Percentiles rank a stretch among this genome's conserved stretches.
These are phyloP conservation scores for Trachelus tabidus DNA, from an alignment of 2,888 invertebrate genomes.

Conservation along the genomic window DNA sequence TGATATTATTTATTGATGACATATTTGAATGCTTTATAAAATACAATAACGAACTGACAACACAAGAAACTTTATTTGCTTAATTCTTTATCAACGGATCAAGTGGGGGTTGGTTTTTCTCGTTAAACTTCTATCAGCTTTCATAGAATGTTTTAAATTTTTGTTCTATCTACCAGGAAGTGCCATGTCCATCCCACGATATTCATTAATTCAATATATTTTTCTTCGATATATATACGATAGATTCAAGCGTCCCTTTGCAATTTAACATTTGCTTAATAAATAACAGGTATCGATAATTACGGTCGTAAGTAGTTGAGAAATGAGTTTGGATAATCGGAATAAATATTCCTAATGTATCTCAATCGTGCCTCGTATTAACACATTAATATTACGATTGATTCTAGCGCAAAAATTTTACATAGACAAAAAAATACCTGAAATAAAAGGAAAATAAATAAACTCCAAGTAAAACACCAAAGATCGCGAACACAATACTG, in stretches of 20 bases:
- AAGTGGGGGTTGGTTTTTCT: not conserved
- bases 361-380: not conserved
- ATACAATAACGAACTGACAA: slow-evolving; percentile 11
- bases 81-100: not conserved
- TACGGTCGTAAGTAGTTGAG: not conserved
- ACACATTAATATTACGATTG: not conserved
- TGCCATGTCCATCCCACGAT: not conserved
- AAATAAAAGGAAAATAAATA: not conserved
- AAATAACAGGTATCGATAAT: not conserved
- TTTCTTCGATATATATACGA: not conserved
- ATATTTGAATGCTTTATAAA: slow-evolving; percentile 15
- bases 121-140: not conserved
- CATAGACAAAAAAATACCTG: not conserved
- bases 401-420: not conserved
- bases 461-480: not conserved
- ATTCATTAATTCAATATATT: not conserved
- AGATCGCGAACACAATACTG: not conserved
- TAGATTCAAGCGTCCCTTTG: not conserved
- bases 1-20: slow-evolving; percentile 13
- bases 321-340: not conserved
- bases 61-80: not conserved
- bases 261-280: not conserved
- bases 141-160: not conserved
- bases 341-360: not conserved
- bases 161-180: not conserved